Conservation (phyloP, 1,140 invertebrate genomes). For the Lepeophtheirus salmonis region DNA sequence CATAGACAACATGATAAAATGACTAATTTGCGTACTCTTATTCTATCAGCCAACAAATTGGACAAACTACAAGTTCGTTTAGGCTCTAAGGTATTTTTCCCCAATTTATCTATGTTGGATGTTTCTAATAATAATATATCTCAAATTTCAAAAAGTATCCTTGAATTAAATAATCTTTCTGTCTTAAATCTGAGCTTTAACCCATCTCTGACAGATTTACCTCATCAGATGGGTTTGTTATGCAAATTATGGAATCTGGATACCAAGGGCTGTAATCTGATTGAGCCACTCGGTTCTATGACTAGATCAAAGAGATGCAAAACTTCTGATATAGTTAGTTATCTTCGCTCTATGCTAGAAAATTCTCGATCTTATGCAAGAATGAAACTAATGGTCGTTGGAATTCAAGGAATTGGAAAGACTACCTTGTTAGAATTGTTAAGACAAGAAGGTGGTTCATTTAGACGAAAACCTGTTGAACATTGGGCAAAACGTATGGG, state of each 20-base stretch:
- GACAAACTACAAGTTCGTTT: slow-evolving; percentile 45
- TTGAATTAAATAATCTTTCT: slow-evolving; percentile 66
- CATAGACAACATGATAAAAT: slow-evolving; percentile 60
- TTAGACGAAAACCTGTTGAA: slow-evolving; percentile 51
- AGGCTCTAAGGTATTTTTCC: slow-evolving; percentile 51
- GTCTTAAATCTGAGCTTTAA: slow-evolving; percentile 87
- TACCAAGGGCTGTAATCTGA: slow-evolving; percentile 65
- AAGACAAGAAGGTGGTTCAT: slow-evolving; percentile 57
- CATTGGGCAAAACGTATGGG: slow-evolving; percentile 89
- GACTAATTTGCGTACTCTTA: slow-evolving; percentile 56
- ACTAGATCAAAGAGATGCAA: slow-evolving; percentile 80
- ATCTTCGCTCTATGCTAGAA: slow-evolving; percentile 62
- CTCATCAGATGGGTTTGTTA: slow-evolving; percentile 80
- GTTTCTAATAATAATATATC: slow-evolving; percentile 66
- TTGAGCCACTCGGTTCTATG: slow-evolving; percentile 76
- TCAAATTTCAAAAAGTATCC: slow-evolving; percentile 60
- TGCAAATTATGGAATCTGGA: slow-evolving; percentile 88
- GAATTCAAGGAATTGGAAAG: slow-evolving; percentile 79
- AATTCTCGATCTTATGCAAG: slow-evolving; percentile 80
- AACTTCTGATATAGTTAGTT: slow-evolving; percentile 88
- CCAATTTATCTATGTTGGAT: slow-evolving; percentile 83
- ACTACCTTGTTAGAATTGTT: slow-evolving; percentile 76
- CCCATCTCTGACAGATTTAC: slow-evolving; percentile 58
- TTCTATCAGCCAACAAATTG: slow-evolving; percentile 66
- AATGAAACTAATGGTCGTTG: slow-evolving; percentile 96